A percentile compares a stretch with the other conserved stretches of the same genome.
phyloP scores from a whole-genome alignment of 2,113 vertebrate species.

The Lucifuga dentata region DNA sequence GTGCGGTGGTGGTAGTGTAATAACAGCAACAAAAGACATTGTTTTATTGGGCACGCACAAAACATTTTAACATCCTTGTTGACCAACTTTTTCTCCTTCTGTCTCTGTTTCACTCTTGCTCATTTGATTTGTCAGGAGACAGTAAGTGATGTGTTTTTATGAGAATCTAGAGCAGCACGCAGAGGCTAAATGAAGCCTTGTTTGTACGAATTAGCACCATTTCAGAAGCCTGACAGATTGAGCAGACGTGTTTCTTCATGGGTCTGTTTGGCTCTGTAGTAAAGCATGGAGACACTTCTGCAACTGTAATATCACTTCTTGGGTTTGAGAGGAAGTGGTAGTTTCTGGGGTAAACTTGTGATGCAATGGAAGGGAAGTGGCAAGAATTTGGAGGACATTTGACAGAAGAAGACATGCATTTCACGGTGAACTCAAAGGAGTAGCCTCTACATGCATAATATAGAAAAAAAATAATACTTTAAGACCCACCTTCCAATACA shows the following conservation, averaged over 20 bases:
- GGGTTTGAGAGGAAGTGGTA: slow-evolving; percentile 60
- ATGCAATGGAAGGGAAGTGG: not conserved
- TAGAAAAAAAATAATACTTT: no score
- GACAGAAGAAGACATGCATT: slow-evolving; percentile 1
- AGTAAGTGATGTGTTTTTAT: slow-evolving; percentile 32
- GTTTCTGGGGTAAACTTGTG: slow-evolving; percentile 21
- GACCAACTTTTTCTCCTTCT: not conserved
- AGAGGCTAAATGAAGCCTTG: slow-evolving; percentile 35
- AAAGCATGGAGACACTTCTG: not conserved
- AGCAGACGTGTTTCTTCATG: not conserved
- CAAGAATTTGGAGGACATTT: not conserved
- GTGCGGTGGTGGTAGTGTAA: no score
- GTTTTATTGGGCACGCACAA: not conserved
- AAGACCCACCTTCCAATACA: no score
- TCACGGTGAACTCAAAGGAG: no score
- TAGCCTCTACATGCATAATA: no score
- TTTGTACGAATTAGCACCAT: slow-evolving; percentile 11
- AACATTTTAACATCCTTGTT: not conserved
- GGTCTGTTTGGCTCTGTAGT: not conserved
- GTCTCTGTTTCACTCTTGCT: not conserved
- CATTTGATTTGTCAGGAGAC: slow-evolving; percentile 1
- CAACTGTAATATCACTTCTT: slow-evolving; percentile 66
- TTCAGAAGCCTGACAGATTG: not conserved
- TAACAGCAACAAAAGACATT: not conserved
- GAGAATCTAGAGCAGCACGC: not conserved